phyloP scores from a whole-genome alignment of 2,113 vertebrate species.

The Lamprotornis superbus region DNA sequence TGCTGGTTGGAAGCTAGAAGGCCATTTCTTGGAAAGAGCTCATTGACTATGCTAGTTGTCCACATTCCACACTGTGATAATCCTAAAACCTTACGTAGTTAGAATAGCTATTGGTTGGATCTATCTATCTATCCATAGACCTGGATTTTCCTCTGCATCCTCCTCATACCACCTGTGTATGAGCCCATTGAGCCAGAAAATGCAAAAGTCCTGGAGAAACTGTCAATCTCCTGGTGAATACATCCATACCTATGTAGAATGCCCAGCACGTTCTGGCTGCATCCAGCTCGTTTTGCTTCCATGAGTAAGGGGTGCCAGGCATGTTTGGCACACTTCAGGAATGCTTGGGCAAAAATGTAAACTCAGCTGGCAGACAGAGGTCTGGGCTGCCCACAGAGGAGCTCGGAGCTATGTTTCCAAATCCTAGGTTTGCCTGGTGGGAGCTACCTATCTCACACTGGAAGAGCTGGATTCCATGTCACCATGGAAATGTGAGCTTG shows the following conservation, averaged over 20 bases:
- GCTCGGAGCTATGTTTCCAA: neutral
- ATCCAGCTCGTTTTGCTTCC: neutral
- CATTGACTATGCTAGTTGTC: neutral
- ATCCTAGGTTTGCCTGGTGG: neutral
- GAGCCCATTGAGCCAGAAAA: neutral
- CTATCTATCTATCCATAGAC: accelerated
- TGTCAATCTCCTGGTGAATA: neutral
- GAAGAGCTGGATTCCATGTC: accelerated
- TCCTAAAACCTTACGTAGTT: accelerated
- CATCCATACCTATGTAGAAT: neutral
- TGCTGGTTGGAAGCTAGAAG: neutral
- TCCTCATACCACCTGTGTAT: neutral
- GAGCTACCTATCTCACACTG: neutral
- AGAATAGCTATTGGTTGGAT: neutral
- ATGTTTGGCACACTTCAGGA: neutral
- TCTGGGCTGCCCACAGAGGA: neutral
- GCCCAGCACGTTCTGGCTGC: accelerated
- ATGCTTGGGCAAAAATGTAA: neutral
- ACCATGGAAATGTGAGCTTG: accelerated
- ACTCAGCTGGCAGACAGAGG: neutral
- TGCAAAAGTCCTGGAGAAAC: neutral
- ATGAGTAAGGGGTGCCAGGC: neutral
- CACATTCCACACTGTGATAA: neutral
- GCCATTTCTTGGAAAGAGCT: neutral
- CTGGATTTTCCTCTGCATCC: neutral